These are phyloP conservation scores for Nephila pilipes DNA, from an alignment of 1,140 invertebrate species.

Conservation along the genomic window DNA sequence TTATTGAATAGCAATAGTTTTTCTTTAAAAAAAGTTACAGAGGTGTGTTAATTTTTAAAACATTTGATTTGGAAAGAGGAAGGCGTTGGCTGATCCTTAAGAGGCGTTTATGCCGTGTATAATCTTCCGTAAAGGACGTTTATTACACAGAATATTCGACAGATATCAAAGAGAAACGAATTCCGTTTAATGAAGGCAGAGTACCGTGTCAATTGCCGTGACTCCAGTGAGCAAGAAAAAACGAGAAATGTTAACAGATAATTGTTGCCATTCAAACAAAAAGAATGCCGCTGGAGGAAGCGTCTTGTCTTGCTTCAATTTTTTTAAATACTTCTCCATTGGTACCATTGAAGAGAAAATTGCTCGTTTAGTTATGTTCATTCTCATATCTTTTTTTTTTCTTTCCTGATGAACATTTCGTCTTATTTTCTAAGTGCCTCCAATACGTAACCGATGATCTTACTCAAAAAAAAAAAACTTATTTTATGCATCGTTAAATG, in stretches of 20 bases:
- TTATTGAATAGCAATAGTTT: too few relatives aligned
- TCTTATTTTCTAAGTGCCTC: too few relatives aligned
- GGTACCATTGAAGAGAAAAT: neutral
- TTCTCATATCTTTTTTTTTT: too few relatives aligned
- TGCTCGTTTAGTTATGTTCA: neutral
- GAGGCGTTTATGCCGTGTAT: neutral
- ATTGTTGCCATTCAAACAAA: neutral
- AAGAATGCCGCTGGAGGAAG: neutral
- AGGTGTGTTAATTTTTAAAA: too few relatives aligned
- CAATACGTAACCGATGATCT: too few relatives aligned
- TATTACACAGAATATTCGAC: neutral
- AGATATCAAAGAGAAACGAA: neutral
- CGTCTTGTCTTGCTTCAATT: neutral
- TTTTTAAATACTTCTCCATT: constrained; percentile 6
- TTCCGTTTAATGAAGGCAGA: neutral
- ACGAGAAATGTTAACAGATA: neutral
- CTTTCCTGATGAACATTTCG: too few relatives aligned
- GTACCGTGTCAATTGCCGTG: neutral
- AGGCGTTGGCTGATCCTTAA: neutral
- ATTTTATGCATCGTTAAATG: too few relatives aligned
- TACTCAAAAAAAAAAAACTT: too few relatives aligned
- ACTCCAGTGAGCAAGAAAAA: neutral
- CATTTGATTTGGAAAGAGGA: too few relatives aligned
- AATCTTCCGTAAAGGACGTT: neutral
- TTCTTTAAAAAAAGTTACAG: too few relatives aligned